Evolutionary conservation across 2,797 vertebrate genomes (phyloP).

Genomic region (Darevskia mixta): DNA sequence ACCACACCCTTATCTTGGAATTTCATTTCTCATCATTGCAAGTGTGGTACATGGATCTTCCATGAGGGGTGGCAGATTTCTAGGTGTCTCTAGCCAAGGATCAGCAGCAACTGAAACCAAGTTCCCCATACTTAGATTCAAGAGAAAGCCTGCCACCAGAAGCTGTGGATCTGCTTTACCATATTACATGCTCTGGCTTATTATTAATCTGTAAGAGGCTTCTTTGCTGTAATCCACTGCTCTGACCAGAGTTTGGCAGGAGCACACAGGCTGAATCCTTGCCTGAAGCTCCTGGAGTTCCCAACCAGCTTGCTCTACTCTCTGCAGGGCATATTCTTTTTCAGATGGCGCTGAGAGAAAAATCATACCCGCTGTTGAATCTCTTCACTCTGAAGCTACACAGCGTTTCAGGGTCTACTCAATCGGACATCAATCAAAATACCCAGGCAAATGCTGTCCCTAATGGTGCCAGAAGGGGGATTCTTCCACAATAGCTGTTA

Average conservation of each 20-base stretch:
- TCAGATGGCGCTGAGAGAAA: not conserved
- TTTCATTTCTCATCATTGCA: not conserved
- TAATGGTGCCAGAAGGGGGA: not conserved
- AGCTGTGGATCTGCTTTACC: not conserved
- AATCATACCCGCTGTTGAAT: not conserved
- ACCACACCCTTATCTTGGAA: too few species aligned
- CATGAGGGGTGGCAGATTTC: not conserved
- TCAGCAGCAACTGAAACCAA: not conserved
- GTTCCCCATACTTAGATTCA: not conserved
- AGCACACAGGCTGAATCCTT: not conserved
- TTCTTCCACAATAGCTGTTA: not conserved
- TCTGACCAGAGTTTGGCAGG: not conserved
- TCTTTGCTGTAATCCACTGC: not conserved
- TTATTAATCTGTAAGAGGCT: not conserved
- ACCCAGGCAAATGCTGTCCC: not conserved
- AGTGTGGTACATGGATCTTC: not conserved
- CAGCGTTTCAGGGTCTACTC: not conserved
- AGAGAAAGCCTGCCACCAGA: not conserved
- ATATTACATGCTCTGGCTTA: not conserved
- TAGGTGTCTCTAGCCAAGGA: not conserved
- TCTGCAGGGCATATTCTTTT: not conserved
- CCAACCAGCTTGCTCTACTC: not conserved
- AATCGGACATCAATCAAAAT: not conserved
- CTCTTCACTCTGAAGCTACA: not conserved
- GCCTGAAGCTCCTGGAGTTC: not conserved